A percentile compares a stretch with the other conserved stretches of the same genome.
phyloP scores from a whole-genome alignment of 2,113 vertebrate species.

The Phainopepla nitens region DNA sequence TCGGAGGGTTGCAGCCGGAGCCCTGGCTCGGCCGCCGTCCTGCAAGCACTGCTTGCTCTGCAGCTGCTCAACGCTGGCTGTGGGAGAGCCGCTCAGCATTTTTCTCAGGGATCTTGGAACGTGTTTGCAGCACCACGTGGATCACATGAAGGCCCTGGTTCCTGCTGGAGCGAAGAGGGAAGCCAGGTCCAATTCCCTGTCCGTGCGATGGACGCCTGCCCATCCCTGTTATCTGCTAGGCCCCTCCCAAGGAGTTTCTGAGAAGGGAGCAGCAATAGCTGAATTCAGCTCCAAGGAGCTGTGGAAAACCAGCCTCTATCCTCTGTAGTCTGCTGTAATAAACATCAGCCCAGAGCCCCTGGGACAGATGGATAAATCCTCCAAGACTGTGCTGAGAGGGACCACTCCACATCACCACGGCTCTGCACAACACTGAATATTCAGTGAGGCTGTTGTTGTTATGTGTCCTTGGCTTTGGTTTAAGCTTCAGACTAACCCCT shows the following conservation, averaged over 20 bases:
- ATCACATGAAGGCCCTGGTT: neutral
- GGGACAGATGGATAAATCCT: neutral
- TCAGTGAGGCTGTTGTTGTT: neutral
- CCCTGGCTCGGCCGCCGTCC: rapidly evolving
- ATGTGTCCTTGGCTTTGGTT: neutral
- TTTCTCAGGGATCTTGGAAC: neutral
- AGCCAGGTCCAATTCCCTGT: neutral
- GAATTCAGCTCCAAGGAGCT: neutral
- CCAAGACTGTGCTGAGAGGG: neutral
- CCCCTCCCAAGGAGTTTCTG: neutral
- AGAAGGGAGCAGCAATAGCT: neutral
- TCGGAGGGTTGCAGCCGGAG: rapidly evolving
- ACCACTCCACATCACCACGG: neutral
- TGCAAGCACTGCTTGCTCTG: neutral
- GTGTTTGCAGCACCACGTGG: neutral
- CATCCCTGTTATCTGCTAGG: neutral
- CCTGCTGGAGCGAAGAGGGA: neutral
- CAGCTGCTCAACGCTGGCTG: neutral
- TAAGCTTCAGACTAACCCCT: neutral
- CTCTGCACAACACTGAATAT: neutral
- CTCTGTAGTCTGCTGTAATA: neutral
- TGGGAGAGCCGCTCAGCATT: neutral
- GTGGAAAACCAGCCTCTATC: neutral
- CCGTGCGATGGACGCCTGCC: rapidly evolving
- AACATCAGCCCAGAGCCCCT: neutral